phyloP scores from a whole-genome alignment of 1,140 invertebrate genomes.

The Polypedilum vanderplanki region DNA sequence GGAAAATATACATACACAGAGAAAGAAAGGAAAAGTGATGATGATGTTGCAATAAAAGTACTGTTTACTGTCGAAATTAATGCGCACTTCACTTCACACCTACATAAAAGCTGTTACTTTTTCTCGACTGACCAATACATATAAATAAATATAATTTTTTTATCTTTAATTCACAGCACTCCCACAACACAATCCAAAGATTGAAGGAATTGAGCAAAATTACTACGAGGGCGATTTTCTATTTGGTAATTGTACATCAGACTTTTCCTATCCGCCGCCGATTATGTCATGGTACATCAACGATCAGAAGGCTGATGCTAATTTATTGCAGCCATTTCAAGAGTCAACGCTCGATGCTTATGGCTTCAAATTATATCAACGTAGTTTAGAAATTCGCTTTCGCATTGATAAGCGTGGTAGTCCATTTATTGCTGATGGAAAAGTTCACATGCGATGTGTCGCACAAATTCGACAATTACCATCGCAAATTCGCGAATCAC shows the following conservation, averaged over 20 bases:
- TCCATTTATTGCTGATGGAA: constrained; percentile 38
- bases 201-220: constrained; percentile 48
- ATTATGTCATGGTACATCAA: constrained; percentile 57
- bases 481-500: constrained; percentile 34
- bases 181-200: constrained; percentile 50
- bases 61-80: constrained; percentile 1
- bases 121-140: neutral
- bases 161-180: constrained; percentile 44
- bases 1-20: neutral
- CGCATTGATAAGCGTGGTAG: constrained; percentile 36
- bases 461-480: constrained; percentile 39
- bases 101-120: neutral
- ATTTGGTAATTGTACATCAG: constrained; percentile 52
- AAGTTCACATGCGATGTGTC: constrained; percentile 37
- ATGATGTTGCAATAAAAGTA: constrained; percentile 1
- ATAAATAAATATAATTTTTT: neutral
- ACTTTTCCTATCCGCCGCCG: constrained; percentile 51
- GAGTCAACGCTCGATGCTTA: constrained; percentile 39
- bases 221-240: constrained; percentile 52
- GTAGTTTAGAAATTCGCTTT: constrained; percentile 40
- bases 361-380: constrained; percentile 37
- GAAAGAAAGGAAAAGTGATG: neutral
- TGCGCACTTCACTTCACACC: neutral
- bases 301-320: constrained; percentile 45
- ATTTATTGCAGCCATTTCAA: constrained; percentile 39